Evolutionary conservation across 2,888 invertebrate species (phyloP), one percentile per base, ranked within the genome.

Genomic region (Poecilobothrus nobilitatus): DNA sequence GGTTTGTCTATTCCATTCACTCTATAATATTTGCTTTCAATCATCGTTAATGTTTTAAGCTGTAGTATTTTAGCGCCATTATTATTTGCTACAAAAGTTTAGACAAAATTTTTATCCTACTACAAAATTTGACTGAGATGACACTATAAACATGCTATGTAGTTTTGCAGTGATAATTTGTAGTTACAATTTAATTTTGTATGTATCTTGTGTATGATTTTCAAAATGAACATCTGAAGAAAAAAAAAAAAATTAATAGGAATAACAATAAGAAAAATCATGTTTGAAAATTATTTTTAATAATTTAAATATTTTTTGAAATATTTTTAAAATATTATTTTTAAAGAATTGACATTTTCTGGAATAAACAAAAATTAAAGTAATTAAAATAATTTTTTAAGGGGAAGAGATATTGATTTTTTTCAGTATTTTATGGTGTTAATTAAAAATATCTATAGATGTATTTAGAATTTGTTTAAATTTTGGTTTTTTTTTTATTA

Each of bases 11-110:
- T 53, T 53, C 18, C 53, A 53, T 53, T 53, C n/a, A 53, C 53
- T 53, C 53, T n/a, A 6, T 8, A 37, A 5, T 1, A 37, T 53
- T 53, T 53, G 2, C 1, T 18, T 12, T 2, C 53, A 37, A 37
- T 53, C 53, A n/a, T n/a, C 9, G 53, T 53, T 53, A 6, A 12
- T 53, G 53, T 53, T 53, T 12, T 53, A 18, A 53, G n/a, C 15
- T 53, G 53, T 53, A 53, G 53, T 53, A 53, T 53, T 53, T 53
- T 53, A 53, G 53, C 53, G 53, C 53, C 53, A 53, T 53, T 53
- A 53, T 53, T 53, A 53, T 18, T 53, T 18, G 53, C 53, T 53
- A 53, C 53, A 53, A 41, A 41, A 53, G 12, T 18, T 53, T 53
- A n/a, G 7, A 6, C 5, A 53, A 53, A 53, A 53, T 53, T 18